phyloP scores from a whole-genome alignment of 2,797 vertebrate species.

The Acrossocheilus fasciatus region DNA sequence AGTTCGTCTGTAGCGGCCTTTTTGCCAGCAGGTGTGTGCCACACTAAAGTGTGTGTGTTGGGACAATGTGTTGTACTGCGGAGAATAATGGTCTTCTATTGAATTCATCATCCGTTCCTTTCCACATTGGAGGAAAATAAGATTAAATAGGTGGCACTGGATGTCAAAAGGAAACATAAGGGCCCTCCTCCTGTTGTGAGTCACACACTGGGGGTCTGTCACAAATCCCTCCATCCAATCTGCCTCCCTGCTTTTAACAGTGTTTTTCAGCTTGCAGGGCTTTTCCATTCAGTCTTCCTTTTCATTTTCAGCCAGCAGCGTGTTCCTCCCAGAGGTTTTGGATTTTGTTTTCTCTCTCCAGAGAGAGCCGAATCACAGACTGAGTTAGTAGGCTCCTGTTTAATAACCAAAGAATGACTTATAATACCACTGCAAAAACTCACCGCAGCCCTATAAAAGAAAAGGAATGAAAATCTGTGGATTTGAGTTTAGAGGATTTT shows the following conservation, averaged over 20 bases:
- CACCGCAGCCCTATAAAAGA: slow-evolving; percentile 3
- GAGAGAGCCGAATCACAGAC: background rate
- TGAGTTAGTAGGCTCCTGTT: slow-evolving; percentile 5
- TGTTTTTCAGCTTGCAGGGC: background rate
- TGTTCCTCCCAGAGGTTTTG: slow-evolving; percentile 26
- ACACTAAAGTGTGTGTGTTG: background rate
- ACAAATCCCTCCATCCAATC: slow-evolving; percentile 38
- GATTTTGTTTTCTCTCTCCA: slow-evolving; percentile 4
- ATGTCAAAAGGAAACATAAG: slow-evolving; percentile 49
- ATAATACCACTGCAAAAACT: slow-evolving; percentile 19
- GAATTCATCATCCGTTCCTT: slow-evolving; percentile 37
- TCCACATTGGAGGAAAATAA: slow-evolving; percentile 26
- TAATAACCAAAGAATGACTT: slow-evolving; percentile 1
- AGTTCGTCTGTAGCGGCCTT: slow-evolving; percentile 28
- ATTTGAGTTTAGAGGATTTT: slow-evolving; percentile 1
- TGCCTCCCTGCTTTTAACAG: slow-evolving; percentile 13
- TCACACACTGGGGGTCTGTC: slow-evolving; percentile 29
- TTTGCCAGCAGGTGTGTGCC: slow-evolving; percentile 43
- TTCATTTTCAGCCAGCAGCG: slow-evolving; percentile 21
- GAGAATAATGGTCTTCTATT: slow-evolving; percentile 34
- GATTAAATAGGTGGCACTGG: slow-evolving; percentile 44
- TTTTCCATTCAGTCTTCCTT: slow-evolving; percentile 20
- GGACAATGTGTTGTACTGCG: background rate
- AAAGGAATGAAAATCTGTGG: background rate
- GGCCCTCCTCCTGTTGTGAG: slow-evolving; percentile 32